These are phyloP conservation scores for Drymonia ruficornis DNA, from an alignment of 2,888 invertebrate genomes.

Conservation along the genomic window DNA sequence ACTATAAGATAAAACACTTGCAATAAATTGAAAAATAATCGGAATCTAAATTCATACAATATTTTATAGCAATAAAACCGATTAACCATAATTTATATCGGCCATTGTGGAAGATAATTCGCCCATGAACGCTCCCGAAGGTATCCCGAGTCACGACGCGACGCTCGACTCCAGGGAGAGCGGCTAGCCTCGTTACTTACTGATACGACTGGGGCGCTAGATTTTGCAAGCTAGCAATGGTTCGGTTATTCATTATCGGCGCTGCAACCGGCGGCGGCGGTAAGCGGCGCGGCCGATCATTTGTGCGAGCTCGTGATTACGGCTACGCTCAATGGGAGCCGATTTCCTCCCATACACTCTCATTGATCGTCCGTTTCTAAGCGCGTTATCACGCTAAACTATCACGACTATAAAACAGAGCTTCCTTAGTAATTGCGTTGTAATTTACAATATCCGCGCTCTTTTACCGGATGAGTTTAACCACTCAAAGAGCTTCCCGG, in stretches of 20 bases:
- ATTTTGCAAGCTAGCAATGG: constrained; percentile 76
- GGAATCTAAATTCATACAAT: constrained; percentile 51
- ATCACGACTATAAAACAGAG: constrained; percentile 56
- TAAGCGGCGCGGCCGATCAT: constrained; percentile 52
- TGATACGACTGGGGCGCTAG: constrained; percentile 62
- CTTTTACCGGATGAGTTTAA: constrained; percentile 23
- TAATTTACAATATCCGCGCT: constrained; percentile 54
- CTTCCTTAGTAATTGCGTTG: constrained; percentile 48
- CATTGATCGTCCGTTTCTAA: constrained; percentile 61
- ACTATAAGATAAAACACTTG: constrained; percentile 31
- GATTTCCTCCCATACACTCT: constrained; percentile 63
- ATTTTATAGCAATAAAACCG: constrained; percentile 70
- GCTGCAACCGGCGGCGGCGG: constrained; percentile 50
- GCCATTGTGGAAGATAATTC: constrained; percentile 73
- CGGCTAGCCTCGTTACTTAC: constrained; percentile 72
- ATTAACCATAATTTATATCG: constrained; percentile 73
- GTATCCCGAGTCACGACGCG: constrained; percentile 70
- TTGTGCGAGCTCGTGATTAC: constrained; percentile 68
- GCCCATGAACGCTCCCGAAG: constrained; percentile 71
- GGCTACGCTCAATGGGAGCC: constrained; percentile 64
- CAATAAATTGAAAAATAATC: constrained; percentile 52
- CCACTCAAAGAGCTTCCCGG: constrained; percentile 31
- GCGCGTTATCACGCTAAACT: constrained; percentile 61
- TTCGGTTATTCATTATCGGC: constrained; percentile 74
- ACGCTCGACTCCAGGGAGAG: constrained; percentile 50